phyloP scores from a whole-genome alignment of 2,888 invertebrate genomes.

The Hoplodrina blanda region DNA sequence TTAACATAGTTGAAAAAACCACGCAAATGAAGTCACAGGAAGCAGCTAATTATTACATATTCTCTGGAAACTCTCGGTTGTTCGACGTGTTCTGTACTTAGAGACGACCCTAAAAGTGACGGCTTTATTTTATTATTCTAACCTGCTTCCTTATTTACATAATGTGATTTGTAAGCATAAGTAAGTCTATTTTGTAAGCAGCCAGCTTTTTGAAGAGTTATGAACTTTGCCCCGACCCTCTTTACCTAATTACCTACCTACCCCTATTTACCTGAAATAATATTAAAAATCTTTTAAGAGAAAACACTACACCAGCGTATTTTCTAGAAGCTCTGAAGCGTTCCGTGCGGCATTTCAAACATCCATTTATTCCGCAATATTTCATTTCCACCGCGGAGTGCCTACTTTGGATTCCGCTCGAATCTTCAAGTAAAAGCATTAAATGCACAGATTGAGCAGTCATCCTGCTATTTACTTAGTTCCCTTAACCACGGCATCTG shows the following conservation, averaged over 20 bases:
- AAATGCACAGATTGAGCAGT: conserved; percentile 57
- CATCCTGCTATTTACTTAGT: conserved; percentile 52
- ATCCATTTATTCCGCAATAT: conserved; percentile 40
- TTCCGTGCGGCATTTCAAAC: conserved; percentile 15
- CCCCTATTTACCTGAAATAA: background rate
- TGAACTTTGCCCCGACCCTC: background rate
- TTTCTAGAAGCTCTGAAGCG: conserved; percentile 16
- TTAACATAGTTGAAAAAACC: no score
- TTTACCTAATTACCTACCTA: no score
- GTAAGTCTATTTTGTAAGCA: background rate
- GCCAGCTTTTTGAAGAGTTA: background rate
- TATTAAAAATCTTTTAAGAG: background rate
- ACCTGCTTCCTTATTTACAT: background rate
- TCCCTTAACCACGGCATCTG: conserved; percentile 13
- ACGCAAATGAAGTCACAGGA: no score
- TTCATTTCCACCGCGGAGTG: conserved; percentile 31
- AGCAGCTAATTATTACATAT: background rate
- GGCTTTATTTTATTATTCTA: background rate
- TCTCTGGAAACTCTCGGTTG: background rate
- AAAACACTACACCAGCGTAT: conserved; percentile 2
- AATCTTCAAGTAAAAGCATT: conserved; percentile 58
- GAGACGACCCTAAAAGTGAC: background rate
- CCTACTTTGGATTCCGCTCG: conserved; percentile 53
- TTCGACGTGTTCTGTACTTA: background rate
- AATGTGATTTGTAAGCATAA: conserved; percentile 3